These are phyloP conservation scores for Axinella damicornis DNA, from an alignment of 37 sponge, comb jelly and placozoan species.

Conservation along the genomic window DNA sequence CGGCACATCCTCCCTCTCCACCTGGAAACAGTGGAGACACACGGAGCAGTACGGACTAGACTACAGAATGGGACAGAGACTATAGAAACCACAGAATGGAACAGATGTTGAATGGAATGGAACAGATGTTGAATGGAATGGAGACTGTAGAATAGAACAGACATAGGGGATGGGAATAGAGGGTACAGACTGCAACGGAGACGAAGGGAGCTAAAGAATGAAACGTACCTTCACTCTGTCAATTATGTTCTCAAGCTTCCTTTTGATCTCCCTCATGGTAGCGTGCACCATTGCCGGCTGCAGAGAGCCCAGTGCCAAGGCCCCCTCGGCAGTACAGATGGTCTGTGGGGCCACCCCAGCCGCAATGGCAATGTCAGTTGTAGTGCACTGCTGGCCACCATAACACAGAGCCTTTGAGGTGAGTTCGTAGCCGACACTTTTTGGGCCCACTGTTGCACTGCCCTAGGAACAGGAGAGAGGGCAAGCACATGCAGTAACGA, in stretches of 20 bases:
- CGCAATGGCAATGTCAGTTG: slow-evolving; percentile 87
- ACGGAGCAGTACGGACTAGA: not conserved
- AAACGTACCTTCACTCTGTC: slow-evolving; percentile 79
- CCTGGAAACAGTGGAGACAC: too few species aligned
- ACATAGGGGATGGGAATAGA: too few species aligned
- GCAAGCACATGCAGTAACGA: too few species aligned
- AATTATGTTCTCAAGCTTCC: slow-evolving; percentile 60
- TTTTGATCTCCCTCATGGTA: slow-evolving; percentile 59
- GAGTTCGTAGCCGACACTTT: slow-evolving; percentile 69
- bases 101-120: not conserved
- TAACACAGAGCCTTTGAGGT: slow-evolving; percentile 63
- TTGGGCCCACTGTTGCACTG: slow-evolving; percentile 63
- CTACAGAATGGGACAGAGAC: not conserved
- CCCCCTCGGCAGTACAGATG: slow-evolving; percentile 7
- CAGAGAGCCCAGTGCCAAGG: not conserved
- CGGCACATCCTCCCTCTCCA: slow-evolving; percentile 59
- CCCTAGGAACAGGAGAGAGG: too few species aligned
- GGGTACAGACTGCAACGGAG: too few species aligned
- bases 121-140: not conserved
- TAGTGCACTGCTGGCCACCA: slow-evolving; percentile 75
- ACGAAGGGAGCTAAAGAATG: too few species aligned
- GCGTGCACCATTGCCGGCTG: slow-evolving; percentile 35
- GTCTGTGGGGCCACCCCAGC: slow-evolving; percentile 62
- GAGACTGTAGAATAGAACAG: too few species aligned
- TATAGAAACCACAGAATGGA: not conserved